Evolutionary conservation across 2,888 invertebrate species (phyloP).

Genomic region (Cryptocephalus moraei): DNA sequence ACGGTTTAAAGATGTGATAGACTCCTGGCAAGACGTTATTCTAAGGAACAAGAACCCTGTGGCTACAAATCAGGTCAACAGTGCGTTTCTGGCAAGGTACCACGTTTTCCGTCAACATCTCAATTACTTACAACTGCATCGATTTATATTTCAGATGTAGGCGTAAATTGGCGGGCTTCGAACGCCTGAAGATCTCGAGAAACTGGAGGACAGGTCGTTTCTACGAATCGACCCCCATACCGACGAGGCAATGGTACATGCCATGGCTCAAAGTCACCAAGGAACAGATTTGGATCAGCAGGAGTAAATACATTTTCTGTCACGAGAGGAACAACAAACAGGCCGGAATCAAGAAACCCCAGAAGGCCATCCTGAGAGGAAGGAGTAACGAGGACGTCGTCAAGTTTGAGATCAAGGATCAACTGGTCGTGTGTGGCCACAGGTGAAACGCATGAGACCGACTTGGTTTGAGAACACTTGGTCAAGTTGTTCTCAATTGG

Average conservation of each 20-base stretch:
- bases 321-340: constrained; percentile 25
- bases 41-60: constrained; percentile 11
- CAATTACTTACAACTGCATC: too few relatives aligned
- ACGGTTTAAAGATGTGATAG: constrained; percentile 39
- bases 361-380: constrained; percentile 7
- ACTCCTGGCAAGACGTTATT: constrained; percentile 18
- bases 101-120: too few relatives aligned
- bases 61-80: constrained; percentile 16
- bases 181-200: constrained; percentile 27
- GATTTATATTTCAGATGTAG: too few relatives aligned
- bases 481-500: too few relatives aligned
- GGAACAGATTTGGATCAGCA: constrained; percentile 44
- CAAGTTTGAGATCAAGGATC: constrained; percentile 37
- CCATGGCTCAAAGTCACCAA: constrained; percentile 45
- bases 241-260: constrained; percentile 36
- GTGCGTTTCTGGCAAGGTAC: constrained; percentile 14
- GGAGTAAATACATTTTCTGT: constrained; percentile 34
- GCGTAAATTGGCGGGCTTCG: constrained; percentile 5
- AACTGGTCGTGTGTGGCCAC: constrained; percentile 36
- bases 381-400: constrained; percentile 36
- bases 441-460: constrained; percentile 25
- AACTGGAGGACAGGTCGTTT: constrained; percentile 50
- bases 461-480: background rate
- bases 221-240: constrained; percentile 37
- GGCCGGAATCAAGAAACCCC: constrained; percentile 7